phyloP scores from a whole-genome alignment of 1,140 invertebrate species.

The Dendroctonus valens region DNA sequence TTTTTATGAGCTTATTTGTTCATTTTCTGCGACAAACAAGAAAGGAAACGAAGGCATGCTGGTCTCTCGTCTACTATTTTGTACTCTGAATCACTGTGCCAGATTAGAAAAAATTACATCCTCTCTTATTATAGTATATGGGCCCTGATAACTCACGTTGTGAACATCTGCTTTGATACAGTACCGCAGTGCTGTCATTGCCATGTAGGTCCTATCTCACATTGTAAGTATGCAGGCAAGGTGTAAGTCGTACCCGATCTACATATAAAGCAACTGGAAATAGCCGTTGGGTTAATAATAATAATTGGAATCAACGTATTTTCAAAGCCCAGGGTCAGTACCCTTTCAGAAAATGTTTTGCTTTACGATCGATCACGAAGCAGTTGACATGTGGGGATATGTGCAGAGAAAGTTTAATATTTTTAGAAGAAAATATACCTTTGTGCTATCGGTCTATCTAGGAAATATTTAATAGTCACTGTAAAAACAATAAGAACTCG shows the following conservation, averaged over 20 bases:
- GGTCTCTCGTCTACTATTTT: too few species aligned
- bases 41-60: too few species aligned
- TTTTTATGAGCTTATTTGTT: neutral
- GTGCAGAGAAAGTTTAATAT: slow-evolving; percentile 22
- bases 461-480: too few species aligned
- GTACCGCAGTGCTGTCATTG: slow-evolving; percentile 5
- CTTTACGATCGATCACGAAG: neutral
- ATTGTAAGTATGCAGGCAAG: slow-evolving; percentile 6
- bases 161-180: too few species aligned
- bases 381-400: neutral
- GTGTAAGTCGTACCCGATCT: slow-evolving; percentile 6
- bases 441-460: too few species aligned
- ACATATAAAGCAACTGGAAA: slow-evolving; percentile 15
- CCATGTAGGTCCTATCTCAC: slow-evolving; percentile 14
- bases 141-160: too few species aligned
- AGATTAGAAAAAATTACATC: too few species aligned
- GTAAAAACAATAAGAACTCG: too few species aligned
- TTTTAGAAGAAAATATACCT: slow-evolving; percentile 1
- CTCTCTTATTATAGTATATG: too few species aligned
- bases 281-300: neutral
- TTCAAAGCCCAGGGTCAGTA: slow-evolving; percentile 28
- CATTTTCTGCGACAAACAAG: neutral
- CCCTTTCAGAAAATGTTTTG: slow-evolving; percentile 15
- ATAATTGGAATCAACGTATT: slow-evolving; percentile 25
- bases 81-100: too few species aligned